Evolutionary conservation across 2,113 vertebrate species (phyloP).

Genomic region (Calypte anna): DNA sequence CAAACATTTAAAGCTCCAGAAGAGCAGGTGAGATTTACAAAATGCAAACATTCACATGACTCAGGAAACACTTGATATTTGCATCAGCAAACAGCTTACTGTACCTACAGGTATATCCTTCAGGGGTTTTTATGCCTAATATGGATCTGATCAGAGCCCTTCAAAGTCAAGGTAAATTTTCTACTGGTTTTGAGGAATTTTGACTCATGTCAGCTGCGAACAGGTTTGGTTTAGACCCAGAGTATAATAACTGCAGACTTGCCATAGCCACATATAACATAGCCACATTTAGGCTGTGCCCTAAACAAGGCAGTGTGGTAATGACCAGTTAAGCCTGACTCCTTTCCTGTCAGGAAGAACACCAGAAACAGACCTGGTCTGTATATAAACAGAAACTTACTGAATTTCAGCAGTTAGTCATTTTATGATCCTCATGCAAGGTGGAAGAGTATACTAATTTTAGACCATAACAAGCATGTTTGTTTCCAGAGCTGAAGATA

Average conservation of each 20-base stretch:
- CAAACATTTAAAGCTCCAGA: neutral
- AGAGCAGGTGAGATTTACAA: neutral
- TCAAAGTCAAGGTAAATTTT: neutral
- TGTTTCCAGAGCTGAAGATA: conserved; percentile 43
- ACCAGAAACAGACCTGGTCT: neutral
- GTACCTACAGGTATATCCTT: neutral
- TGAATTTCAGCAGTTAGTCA: conserved; percentile 1
- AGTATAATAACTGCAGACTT: neutral
- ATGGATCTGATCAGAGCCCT: neutral
- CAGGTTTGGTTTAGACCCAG: neutral
- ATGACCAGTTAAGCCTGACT: neutral
- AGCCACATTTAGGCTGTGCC: neutral
- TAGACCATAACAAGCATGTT: conserved; percentile 58
- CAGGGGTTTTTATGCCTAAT: neutral
- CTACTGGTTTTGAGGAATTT: neutral
- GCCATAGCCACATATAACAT: neutral
- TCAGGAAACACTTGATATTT: neutral
- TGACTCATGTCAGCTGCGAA: neutral
- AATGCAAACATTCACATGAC: neutral
- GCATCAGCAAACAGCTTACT: neutral
- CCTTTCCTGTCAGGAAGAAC: neutral
- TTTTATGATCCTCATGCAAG: conserved; percentile 1
- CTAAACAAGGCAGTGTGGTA: neutral
- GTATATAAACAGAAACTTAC: conserved; percentile 36
- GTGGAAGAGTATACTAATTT: conserved; percentile 49